A percentile compares a stretch with the other conserved stretches of the same genome.
Conservation (phyloP, 2,113 vertebrate species). For the Hassar affinis region DNA sequence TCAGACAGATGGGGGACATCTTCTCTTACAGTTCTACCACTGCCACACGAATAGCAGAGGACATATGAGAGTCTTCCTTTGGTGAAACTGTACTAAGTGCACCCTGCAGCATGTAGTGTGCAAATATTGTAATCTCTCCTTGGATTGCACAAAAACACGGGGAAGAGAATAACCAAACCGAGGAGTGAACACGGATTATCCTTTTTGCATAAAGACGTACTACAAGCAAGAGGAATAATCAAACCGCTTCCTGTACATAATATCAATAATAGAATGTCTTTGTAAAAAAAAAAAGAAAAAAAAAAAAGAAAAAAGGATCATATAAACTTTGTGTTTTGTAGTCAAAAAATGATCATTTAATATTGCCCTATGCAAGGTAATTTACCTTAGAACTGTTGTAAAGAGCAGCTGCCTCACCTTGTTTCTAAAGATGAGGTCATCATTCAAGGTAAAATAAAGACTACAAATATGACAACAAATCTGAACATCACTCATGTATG, state of each 20-base stretch:
- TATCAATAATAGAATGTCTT: slow-evolving; percentile 52
- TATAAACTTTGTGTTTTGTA: slow-evolving; percentile 54
- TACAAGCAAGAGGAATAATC: slow-evolving; percentile 13
- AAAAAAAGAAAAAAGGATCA: neutral
- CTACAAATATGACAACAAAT: slow-evolving; percentile 59
- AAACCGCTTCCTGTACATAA: slow-evolving; percentile 47
- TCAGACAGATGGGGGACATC: neutral
- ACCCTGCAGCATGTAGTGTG: slow-evolving; percentile 27
- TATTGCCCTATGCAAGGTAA: slow-evolving; percentile 55
- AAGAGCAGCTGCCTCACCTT: slow-evolving; percentile 40
- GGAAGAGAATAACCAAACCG: slow-evolving; percentile 15
- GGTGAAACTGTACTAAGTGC: slow-evolving; percentile 14
- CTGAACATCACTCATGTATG: slow-evolving; percentile 37
- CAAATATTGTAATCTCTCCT: slow-evolving; percentile 39
- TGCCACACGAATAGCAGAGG: neutral
- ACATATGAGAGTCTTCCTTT: neutral
- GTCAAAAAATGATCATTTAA: slow-evolving; percentile 41
- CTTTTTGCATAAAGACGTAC: neutral
- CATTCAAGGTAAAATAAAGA: slow-evolving; percentile 45
- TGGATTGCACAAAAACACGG: slow-evolving; percentile 21
- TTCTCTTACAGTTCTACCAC: slow-evolving; percentile 3
- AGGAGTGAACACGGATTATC: slow-evolving; percentile 30
- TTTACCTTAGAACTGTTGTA: slow-evolving; percentile 43
- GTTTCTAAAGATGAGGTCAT: slow-evolving; percentile 45
- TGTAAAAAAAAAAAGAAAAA: slow-evolving; percentile 44